Evolutionary conservation across 2,888 invertebrate genomes (phyloP), one percentile per base, ranked within the genome.

Genomic region (Antheraea yamamai): DNA sequence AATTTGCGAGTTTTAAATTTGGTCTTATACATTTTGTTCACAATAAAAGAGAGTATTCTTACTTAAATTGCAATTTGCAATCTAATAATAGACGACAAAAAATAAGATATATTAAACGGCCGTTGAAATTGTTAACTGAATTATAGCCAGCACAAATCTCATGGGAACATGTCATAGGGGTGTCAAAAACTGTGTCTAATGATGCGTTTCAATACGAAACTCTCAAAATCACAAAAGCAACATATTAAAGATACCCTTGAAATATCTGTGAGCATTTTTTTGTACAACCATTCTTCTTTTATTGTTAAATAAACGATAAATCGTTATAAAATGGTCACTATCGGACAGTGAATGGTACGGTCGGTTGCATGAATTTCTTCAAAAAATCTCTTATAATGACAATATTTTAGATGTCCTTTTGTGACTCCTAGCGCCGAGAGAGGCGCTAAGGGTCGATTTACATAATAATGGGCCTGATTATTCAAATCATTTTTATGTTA

Each of bases 271-370:
- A 82, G 80, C 80, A 18, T 83, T 84, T 87, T 87, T 89, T 89
- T 84, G 81, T 78, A 76, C 76, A 78, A 78, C 86, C 83, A 88
- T 89, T 88, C 87, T 87, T 87, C 90, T 89, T 91, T 92, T 91
- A 92, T 94, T 93, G 94, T 94, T 91, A 88, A 93, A 93, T 94
- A 95, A 91, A 93, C 94, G 91, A 95, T 95, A 95, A 94, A 95
- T 95, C 92, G 89, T 93, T 87, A 88, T 89, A 90, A 92, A 94
- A 94, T 92, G 92, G 91, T 88, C 91, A 89, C 85, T 87, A 86
- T 89, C 83, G 84, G 86, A 87, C 87, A 84, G 83, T 92, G 89
- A 92, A 93, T 91, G 86, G 88, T 80, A 79, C 81, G 80, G 79
- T 80, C 81, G 77, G 83, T 81, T 81, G 79, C 81, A 80, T 81